These are phyloP conservation scores for Amphipyra tragopoginis DNA, from an alignment of 2,888 invertebrate genomes.

Conservation along the genomic window DNA sequence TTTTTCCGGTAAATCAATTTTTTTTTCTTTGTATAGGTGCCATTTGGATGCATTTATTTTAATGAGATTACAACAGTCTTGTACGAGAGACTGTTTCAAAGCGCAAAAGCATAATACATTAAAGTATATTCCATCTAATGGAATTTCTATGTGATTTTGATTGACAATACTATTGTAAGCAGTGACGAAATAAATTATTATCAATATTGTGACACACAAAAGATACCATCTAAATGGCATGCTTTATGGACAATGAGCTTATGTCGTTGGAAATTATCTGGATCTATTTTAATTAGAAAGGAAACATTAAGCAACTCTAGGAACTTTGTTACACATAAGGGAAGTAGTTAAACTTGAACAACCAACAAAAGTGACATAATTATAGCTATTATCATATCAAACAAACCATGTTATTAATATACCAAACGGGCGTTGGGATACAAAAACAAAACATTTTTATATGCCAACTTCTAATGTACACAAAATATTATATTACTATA, in stretches of 20 bases:
- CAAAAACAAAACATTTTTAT: neutral
- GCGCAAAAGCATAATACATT: neutral
- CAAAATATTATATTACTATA: conserved; percentile 3
- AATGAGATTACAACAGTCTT: neutral
- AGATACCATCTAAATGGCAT: too few relatives aligned
- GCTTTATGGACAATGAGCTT: too few relatives aligned
- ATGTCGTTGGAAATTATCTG: too few relatives aligned
- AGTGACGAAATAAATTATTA: too few relatives aligned
- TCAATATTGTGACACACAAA: too few relatives aligned
- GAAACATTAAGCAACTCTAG: neutral
- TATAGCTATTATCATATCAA: conserved; percentile 13
- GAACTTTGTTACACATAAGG: neutral
- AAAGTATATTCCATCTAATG: conserved; percentile 11
- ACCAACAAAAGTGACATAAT: conserved; percentile 9
- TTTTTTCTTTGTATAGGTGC: too few relatives aligned
- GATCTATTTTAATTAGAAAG: neutral
- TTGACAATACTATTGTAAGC: conserved; percentile 1
- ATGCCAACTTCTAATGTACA: neutral
- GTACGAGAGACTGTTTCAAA: neutral
- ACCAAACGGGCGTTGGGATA: conserved; percentile 6
- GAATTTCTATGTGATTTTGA: conserved; percentile 30
- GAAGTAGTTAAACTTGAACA: conserved; percentile 8
- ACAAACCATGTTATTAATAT: neutral
- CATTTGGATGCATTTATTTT: too few relatives aligned
- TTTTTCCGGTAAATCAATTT: conserved; percentile 15